Evolutionary conservation across 1,140 invertebrate species (phyloP), one percentile per base, ranked within the genome.

Genomic region (Zaprionus davidi): DNA sequence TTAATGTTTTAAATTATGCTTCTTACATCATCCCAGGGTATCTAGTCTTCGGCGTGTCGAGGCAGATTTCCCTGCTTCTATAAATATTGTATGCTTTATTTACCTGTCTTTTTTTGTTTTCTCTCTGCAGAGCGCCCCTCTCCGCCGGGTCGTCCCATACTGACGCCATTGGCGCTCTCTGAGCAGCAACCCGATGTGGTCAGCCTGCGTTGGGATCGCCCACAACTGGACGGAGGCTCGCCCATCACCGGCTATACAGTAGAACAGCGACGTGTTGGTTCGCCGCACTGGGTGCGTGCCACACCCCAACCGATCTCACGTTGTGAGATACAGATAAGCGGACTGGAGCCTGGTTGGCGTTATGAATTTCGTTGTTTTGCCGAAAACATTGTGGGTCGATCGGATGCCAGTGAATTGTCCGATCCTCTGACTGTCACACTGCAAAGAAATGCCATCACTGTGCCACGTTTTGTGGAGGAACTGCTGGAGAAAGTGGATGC

Each of bases 311-410:
- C 96, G 3, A 95, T 97, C 5, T 92, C 93, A 5, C 94, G 95
- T 34, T 95, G 96, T 1, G 96, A 97, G 91, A 93, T 97, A 11
- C 95, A 96, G 17, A 93, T 98, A 17, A 95, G 95, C 69, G 96
- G 96, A 28, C 93, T 98, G 13, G 96, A 97, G 81, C 96, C 97
- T 0, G 97, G 97, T 63, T 97, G 97, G 94, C 94, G 96, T 51
- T 99, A 99, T 92, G 96, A 97, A 90, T 98, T 98, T 93, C 94
- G 98, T 44, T 96, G 98, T 0, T 96, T 95, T 58, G 97, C 98
- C 0, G 95, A 98, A 88, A 99, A 98, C 92, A 95, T 95, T 15
- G 94, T 96, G 0, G 98, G 98, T 0, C 93, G 95, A 5, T 98
- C 97, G 3, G 95, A 96, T 60, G 96, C 96, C 17, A 96, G 96